Evolutionary conservation across 1,140 invertebrate species (phyloP), one percentile per base, ranked within the genome.

Genomic region (Zaprionus nigranus): DNA sequence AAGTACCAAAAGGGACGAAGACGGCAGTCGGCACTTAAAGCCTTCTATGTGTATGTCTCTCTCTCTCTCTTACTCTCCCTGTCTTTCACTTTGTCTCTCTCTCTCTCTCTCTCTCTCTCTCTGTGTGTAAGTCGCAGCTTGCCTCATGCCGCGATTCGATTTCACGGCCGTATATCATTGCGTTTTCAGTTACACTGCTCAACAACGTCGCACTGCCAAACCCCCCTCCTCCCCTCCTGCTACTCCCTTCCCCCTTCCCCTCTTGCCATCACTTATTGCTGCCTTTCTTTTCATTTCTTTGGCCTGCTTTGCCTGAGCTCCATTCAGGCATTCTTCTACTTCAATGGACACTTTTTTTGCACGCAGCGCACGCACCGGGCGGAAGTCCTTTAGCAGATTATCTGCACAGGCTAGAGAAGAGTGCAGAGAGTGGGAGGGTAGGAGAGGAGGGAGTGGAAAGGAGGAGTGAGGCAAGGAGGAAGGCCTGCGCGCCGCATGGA

Each of bases 311-410:
- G 46, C 6, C 26, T 63, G 13, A 26, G 30, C 57, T 65, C 53
- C 57, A 69, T 61, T 51, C 17, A 20, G 20, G 46, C 46, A 17
- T 20, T 54, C 54, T n/a, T n/a, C n/a, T n/a, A n/a, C n/a, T 69
- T 9, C 36, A 38, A 11, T 59, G 54, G 40, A 62, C 28, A 43
- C 30, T 57, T 75, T 82, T 72, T 67, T 75, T 57, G 59, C 63
- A 75, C 64, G 73, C 77, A 79, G 78, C 74, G 61, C 81, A 88
- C 90, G 90, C 90, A 91, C 78, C 71, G 61, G 69, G 75, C 90
- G 90, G 90, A 92, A 92, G 90, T 92, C 78, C 83, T 92, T 92
- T 92, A 85, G 81, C 74, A 92, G 90, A 92, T 92, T 92, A 92
- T 92, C 86, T 80, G 82, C 63, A 36, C 75, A 22, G 20, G 11